Percentiles rank a stretch among this genome's conserved stretches.
Evolutionary conservation across 2,113 vertebrate species (phyloP).

Genomic region (Nyctereutes procyonoides): DNA sequence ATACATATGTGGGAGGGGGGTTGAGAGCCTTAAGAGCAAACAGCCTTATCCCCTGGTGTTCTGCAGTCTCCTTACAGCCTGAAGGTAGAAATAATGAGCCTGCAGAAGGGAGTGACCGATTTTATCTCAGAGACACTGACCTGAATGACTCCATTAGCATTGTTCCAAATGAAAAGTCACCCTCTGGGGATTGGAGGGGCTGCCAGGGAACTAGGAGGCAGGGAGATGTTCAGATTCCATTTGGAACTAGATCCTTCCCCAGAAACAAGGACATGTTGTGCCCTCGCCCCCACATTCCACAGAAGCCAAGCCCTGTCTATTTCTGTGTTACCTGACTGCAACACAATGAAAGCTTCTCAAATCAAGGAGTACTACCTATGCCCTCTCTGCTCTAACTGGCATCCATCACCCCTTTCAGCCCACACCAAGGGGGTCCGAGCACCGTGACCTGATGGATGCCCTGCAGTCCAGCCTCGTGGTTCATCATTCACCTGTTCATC

Average conservation of each 20-base stretch:
- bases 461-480: neutral
- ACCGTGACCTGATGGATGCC: rapidly evolving
- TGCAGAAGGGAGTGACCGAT: slow-evolving; percentile 77
- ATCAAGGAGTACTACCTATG: rapidly evolving
- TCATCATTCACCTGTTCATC: neutral
- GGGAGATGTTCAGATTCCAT: slow-evolving; percentile 5
- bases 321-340: neutral
- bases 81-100: slow-evolving; percentile 77
- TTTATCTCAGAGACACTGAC: slow-evolving; percentile 74
- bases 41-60: slow-evolving; percentile 7
- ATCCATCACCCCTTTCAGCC: neutral
- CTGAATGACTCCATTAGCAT: slow-evolving; percentile 75
- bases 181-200: neutral
- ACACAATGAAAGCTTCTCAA: neutral
- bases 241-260: slow-evolving; percentile 56
- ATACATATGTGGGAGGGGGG: too few species aligned
- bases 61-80: slow-evolving; percentile 57
- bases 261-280: slow-evolving; percentile 41
- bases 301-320: neutral
- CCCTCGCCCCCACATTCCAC: neutral
- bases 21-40: neutral
- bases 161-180: slow-evolving; percentile 70
- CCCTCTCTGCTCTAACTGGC: neutral
- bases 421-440: too few species aligned
- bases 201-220: neutral